These are phyloP conservation scores for Calliopsis andreniformis DNA, from an alignment of 1,140 invertebrate species.

Conservation along the genomic window DNA sequence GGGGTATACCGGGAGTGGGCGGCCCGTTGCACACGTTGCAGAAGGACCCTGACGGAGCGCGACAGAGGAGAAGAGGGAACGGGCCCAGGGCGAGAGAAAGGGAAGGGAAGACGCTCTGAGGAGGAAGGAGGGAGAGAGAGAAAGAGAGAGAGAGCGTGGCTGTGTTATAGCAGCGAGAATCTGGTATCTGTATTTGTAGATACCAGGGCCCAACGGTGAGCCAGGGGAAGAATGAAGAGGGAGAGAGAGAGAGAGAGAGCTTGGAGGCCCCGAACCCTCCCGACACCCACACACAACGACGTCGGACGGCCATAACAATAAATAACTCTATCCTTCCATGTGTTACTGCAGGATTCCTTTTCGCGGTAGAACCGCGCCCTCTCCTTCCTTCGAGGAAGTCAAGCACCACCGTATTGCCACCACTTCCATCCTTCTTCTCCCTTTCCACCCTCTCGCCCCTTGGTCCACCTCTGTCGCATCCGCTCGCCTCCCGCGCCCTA, in stretches of 20 bases:
- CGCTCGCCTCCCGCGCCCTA: not conserved
- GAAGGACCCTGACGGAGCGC: slow-evolving; percentile 71
- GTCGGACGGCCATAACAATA: slow-evolving; percentile 78
- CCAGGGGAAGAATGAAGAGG: slow-evolving; percentile 52
- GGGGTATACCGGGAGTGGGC: slow-evolving; percentile 77
- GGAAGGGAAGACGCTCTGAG: slow-evolving; percentile 23
- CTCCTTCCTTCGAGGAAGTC: slow-evolving; percentile 67
- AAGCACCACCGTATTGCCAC: slow-evolving; percentile 67
- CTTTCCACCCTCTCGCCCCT: too few species aligned
- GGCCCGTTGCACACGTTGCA: slow-evolving; percentile 69
- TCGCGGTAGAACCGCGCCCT: slow-evolving; percentile 71
- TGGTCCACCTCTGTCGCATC: slow-evolving; percentile 26
- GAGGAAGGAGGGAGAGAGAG: slow-evolving; percentile 30
- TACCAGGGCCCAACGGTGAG: slow-evolving; percentile 64
- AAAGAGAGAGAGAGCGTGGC: slow-evolving; percentile 50
- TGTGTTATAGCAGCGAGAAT: slow-evolving; percentile 69
- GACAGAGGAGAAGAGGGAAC: slow-evolving; percentile 43
- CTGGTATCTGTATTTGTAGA: slow-evolving; percentile 77
- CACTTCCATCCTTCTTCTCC: slow-evolving; percentile 53
- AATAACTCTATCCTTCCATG: slow-evolving; percentile 80
- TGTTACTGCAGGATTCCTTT: slow-evolving; percentile 74
- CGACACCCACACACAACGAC: slow-evolving; percentile 77
- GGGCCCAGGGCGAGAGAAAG: slow-evolving; percentile 4
- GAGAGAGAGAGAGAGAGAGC: slow-evolving; percentile 27
- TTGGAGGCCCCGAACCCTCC: slow-evolving; percentile 60